phyloP scores from a whole-genome alignment of 2,797 vertebrate genomes.

The Labroides dimidiatus region DNA sequence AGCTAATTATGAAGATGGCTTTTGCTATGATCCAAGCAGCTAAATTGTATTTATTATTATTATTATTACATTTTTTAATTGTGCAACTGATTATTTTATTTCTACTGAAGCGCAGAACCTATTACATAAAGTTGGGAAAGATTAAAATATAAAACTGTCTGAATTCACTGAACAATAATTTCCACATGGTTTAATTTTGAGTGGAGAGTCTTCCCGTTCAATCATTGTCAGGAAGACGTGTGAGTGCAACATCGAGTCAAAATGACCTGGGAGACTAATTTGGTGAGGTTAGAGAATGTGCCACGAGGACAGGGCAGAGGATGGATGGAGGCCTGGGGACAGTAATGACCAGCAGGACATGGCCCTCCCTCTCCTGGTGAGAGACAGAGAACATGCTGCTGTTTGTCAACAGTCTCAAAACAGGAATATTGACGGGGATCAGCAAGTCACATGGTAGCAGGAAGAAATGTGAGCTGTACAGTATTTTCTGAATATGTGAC shows the following conservation, averaged over 20 bases:
- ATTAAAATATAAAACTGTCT: too few species aligned
- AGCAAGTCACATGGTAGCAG: neutral
- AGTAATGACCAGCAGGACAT: slow-evolving; percentile 90
- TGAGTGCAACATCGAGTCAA: slow-evolving; percentile 26
- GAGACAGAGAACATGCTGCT: slow-evolving; percentile 37
- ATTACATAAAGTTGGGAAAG: neutral
- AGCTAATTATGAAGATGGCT: neutral
- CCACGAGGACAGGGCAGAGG: slow-evolving; percentile 88
- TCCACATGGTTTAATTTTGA: neutral
- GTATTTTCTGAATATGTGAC: neutral
- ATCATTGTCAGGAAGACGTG: slow-evolving; percentile 6
- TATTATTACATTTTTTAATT: neutral
- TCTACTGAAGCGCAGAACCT: neutral
- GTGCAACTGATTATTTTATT: neutral
- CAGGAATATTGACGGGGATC: slow-evolving; percentile 3
- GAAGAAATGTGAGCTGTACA: neutral
- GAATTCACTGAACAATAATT: neutral
- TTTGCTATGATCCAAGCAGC: neutral
- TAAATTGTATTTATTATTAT: neutral
- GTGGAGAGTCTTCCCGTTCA: neutral
- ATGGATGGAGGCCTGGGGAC: slow-evolving; percentile 79
- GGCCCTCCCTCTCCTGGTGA: slow-evolving; percentile 84
- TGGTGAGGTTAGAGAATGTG: slow-evolving; percentile 85
- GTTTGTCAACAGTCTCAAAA: slow-evolving; percentile 34
- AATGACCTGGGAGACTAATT: slow-evolving; percentile 84